A percentile compares a stretch with the other conserved stretches of the same genome.
Evolutionary conservation across 2,888 invertebrate species (phyloP).

Genomic region (Zhengitettix transpicula): DNA sequence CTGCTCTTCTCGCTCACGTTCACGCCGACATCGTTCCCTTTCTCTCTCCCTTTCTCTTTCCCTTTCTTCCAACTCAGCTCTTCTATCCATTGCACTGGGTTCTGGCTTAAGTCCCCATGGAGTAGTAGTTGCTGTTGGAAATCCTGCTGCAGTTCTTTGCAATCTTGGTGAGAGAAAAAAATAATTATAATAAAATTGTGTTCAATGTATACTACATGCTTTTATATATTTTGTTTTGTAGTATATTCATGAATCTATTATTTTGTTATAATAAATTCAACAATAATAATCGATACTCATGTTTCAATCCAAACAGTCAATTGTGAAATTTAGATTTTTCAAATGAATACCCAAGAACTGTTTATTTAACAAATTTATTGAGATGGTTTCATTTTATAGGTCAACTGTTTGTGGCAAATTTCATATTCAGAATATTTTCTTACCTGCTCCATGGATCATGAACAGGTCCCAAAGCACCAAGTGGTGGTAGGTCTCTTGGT

Average conservation of each 20-base stretch:
- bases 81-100: conserved; percentile 38
- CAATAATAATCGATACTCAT: no score
- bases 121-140: conserved; percentile 31
- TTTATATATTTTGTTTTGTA: no score
- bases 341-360: no score
- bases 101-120: conserved; percentile 52
- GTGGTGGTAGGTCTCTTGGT: conserved; percentile 37
- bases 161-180: conserved; percentile 21
- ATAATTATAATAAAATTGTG: no score
- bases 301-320: no score
- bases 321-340: no score
- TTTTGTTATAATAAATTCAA: no score
- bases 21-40: conserved; percentile 32
- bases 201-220: no score
- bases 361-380: no score
- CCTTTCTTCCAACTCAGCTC: conserved; percentile 38
- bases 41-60: conserved; percentile 30
- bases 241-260: no score
- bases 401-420: no score
- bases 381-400: no score
- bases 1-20: conserved; percentile 40
- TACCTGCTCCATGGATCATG: conserved; percentile 57
- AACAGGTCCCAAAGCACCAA: conserved; percentile 27
- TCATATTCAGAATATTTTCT: conserved; percentile 11
- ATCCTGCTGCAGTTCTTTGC: conserved; percentile 40